Evolutionary conservation across 2,888 invertebrate genomes (phyloP).

Genomic region (Rhogogaster chlorosoma): DNA sequence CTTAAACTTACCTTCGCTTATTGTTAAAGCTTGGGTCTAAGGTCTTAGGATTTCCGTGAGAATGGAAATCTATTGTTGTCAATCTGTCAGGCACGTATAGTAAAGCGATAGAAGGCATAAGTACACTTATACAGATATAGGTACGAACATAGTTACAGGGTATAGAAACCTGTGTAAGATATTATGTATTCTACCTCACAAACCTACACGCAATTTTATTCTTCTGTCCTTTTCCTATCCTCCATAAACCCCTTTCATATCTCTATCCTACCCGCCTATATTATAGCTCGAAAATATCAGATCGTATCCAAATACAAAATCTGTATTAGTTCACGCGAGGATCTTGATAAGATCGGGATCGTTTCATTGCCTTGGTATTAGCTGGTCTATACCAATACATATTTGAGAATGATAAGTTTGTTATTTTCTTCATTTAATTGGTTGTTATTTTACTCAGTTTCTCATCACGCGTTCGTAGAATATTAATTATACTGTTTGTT

Average conservation of each 20-base stretch:
- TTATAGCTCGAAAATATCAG: neutral
- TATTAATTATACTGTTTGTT: neutral
- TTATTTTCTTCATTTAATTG: neutral
- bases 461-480: too few relatives aligned
- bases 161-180: neutral
- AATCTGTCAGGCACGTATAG: neutral
- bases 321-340: neutral
- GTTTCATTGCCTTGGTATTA: neutral
- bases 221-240: neutral
- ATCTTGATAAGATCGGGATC: neutral
- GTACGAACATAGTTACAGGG: neutral
- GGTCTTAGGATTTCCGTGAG: conserved; percentile 15
- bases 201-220: neutral
- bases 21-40: neutral
- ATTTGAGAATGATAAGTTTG: neutral
- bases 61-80: conserved; percentile 15
- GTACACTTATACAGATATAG: neutral
- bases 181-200: neutral
- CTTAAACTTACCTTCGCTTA: neutral
- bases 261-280: neutral
- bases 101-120: neutral
- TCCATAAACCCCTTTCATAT: neutral
- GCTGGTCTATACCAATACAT: neutral
- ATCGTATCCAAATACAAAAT: neutral
- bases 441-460: neutral